phyloP scores from a whole-genome alignment of 1,140 invertebrate genomes.

The Drosophila ohnishii region DNA sequence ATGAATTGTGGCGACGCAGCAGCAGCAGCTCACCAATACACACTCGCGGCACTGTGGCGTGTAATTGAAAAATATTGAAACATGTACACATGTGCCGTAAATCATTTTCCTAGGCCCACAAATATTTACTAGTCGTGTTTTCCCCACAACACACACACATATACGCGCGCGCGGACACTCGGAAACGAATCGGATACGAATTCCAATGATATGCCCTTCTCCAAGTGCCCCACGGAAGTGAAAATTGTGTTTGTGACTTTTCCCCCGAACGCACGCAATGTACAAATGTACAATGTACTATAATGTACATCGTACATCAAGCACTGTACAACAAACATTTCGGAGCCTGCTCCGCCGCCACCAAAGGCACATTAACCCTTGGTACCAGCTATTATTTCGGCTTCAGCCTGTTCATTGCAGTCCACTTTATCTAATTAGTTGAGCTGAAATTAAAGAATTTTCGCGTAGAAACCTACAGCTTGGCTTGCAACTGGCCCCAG shows the following conservation, averaged over 20 bases:
- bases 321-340: neutral
- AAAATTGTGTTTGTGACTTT: conserved; percentile 24
- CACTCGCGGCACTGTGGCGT: conserved; percentile 8
- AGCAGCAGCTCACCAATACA: conserved; percentile 22
- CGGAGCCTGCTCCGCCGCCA: neutral
- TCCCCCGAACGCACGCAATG: conserved; percentile 7
- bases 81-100: conserved; percentile 16
- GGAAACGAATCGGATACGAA: conserved; percentile 12
- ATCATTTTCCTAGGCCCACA: conserved; percentile 22
- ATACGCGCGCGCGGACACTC: neutral
- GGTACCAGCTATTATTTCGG: neutral
- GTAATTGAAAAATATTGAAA: conserved; percentile 25
- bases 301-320: conserved; percentile 2
- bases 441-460: neutral
- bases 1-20: conserved; percentile 52
- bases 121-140: conserved; percentile 29
- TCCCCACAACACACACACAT: conserved; percentile 6
- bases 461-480: neutral
- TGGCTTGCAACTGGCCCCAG: conserved; percentile 6
- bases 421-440: conserved; percentile 3
- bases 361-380: neutral
- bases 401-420: neutral
- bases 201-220: conserved; percentile 14
- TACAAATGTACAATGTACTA: conserved; percentile 3
- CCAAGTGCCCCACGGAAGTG: conserved; percentile 25